Evolutionary conservation across 1,140 invertebrate species (phyloP).

Genomic region (Polyergus mexicanus): DNA sequence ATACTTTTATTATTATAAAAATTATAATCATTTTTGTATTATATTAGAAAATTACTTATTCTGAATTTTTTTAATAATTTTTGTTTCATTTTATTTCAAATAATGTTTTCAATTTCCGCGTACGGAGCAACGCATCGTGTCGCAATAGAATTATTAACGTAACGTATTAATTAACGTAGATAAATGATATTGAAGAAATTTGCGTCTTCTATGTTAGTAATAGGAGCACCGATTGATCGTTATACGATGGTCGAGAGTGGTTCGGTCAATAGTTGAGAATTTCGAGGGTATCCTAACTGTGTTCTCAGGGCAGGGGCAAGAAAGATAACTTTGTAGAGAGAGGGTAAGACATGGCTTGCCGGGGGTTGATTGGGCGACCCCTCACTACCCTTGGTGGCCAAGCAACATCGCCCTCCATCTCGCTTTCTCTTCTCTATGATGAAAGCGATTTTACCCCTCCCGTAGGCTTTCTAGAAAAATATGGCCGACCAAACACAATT

Average conservation of each 20-base stretch:
- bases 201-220: constrained; percentile 62
- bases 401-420: constrained; percentile 78
- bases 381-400: constrained; percentile 73
- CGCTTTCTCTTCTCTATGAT: constrained; percentile 79
- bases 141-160: background rate
- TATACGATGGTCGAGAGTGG: constrained; percentile 76
- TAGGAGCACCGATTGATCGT: constrained; percentile 71
- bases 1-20: background rate
- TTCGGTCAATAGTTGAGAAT: constrained; percentile 83
- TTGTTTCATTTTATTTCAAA: constrained; percentile 3
- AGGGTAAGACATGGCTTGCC: constrained; percentile 85
- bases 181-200: constrained; percentile 47
- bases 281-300: constrained; percentile 80
- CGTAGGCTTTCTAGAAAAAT: constrained; percentile 79
- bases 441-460: constrained; percentile 83
- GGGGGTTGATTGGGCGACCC: constrained; percentile 86
- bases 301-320: constrained; percentile 83
- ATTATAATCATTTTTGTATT: background rate
- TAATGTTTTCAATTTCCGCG: background rate
- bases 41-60: background rate
- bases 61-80: background rate
- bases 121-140: background rate
- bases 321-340: constrained; percentile 86
- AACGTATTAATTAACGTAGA: background rate
- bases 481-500: constrained; percentile 84